Base-by-base conservation (phyloP, 1,140 invertebrate genomes). In the Galleria mellonella region DNA sequence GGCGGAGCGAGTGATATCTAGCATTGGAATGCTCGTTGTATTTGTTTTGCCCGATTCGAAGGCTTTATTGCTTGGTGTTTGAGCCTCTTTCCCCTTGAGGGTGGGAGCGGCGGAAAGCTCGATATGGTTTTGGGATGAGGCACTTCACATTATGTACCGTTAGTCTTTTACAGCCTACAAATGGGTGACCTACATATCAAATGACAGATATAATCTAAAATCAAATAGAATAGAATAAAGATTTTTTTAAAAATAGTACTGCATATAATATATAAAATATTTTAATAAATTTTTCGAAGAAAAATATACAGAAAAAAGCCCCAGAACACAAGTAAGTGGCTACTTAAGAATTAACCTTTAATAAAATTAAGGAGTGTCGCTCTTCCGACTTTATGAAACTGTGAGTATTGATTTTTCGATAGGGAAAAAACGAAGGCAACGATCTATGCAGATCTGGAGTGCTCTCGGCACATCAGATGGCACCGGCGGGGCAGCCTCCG, bases 381-480 rank as follows among this genome's bases (percentile, higher is more conserved):
- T 68, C 57, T 43, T 46, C 31, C 65, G 73, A 74, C 72, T 76
- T 73, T 78, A 77, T 72, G 73, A 76, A 81, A 75, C 60, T 72
- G 72, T 73, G 55, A 71, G 81, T 84, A 84, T 84, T 84, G 81
- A 84, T 84, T 84, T 84, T 82, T 69, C 71, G 77, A 84, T 84
- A 82, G 81, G 75, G 76, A 84, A 84, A 82, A 84, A 84, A 84
- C 72, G 81, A 84, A 84, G 81, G 74, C 81, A 83, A 84, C 81
- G 81, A 79, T 84, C 81, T 84, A 84, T 84, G 81, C 81, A 84
- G 81, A 84, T 84, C 81, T 84, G 75, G 76, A 82, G 81, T 78
- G 77, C 75, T 84, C 81, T 84, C 81, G 73, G 77, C 75, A 84
- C 77, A 82, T 84, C 81, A 84, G 81, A 82, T 84, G 81, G 81